Conservation (phyloP, 2,888 invertebrate species). For the Drosophila lacicola region DNA sequence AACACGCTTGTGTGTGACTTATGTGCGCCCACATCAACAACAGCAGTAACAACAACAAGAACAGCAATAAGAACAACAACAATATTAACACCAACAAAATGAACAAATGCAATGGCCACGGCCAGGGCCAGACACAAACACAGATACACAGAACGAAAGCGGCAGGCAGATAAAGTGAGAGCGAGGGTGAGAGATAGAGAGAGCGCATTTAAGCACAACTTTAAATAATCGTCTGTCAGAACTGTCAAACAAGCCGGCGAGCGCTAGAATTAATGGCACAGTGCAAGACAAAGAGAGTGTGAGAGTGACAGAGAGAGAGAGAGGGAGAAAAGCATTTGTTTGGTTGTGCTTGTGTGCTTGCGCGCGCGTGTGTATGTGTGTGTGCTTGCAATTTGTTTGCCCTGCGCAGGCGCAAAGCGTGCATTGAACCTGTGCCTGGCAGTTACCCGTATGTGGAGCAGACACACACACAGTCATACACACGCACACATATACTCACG, state of each 20-base stretch:
- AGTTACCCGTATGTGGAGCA: conserved; percentile 71
- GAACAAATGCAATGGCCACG: conserved; percentile 52
- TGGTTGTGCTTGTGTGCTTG: conserved; percentile 15
- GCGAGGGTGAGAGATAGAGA: conserved; percentile 14
- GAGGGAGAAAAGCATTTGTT: background rate
- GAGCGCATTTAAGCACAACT: conserved; percentile 83
- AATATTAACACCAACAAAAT: conserved; percentile 15
- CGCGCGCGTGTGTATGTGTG: conserved; percentile 23
- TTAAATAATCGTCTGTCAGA: conserved; percentile 86
- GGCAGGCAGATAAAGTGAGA: conserved; percentile 6
- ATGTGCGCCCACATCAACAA: conserved; percentile 38
- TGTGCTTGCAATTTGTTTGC: conserved; percentile 69
- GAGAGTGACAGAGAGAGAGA: conserved; percentile 1
- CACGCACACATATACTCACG: conserved; percentile 48
- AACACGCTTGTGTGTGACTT: conserved; percentile 30
- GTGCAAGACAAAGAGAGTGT: conserved; percentile 35
- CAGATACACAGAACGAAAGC: conserved; percentile 11
- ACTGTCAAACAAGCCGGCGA: conserved; percentile 86
- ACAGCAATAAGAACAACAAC: conserved; percentile 41
- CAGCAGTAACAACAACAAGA: conserved; percentile 11
- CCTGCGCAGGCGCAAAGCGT: conserved; percentile 81
- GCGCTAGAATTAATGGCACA: conserved; percentile 85
- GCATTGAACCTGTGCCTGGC: conserved; percentile 73
- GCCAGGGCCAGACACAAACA: conserved; percentile 43
- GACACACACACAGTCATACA: conserved; percentile 44